A percentile compares a stretch with the other conserved stretches of the same genome.
Conservation (phyloP, 2,113 vertebrate genomes). For the Peromyscus polionotus region DNA sequence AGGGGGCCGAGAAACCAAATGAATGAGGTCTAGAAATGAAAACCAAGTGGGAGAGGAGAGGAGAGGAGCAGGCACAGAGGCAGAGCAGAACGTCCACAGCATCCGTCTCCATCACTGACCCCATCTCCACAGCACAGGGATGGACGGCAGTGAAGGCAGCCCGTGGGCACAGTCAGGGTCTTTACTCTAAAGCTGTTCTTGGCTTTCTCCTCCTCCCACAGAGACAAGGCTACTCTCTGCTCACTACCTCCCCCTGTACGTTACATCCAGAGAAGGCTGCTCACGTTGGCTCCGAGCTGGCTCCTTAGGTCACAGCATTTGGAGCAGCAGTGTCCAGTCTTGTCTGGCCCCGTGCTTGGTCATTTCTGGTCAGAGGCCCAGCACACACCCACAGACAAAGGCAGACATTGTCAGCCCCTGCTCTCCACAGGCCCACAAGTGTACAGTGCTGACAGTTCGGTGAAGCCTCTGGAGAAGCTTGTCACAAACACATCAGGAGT, state of each 20-base stretch:
- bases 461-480: not conserved
- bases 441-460: not conserved
- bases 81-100: not conserved
- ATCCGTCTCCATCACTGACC: rapidly evolving
- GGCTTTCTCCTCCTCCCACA: not conserved
- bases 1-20: not conserved
- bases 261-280: too few species aligned
- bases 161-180: not conserved
- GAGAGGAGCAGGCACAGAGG: not conserved
- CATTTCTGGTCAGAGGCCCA: not conserved
- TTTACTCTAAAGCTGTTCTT: not conserved
- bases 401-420: not conserved
- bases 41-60: not conserved
- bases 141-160: not conserved
- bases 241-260: not conserved
- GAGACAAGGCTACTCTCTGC: not conserved
- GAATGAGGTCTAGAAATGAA: not conserved
- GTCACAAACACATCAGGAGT: not conserved
- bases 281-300: not conserved
- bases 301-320: not conserved
- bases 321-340: not conserved
- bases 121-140: rapidly evolving
- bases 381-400: rapidly evolving
- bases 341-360: not conserved
- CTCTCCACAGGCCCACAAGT: not conserved